Evolutionary conservation across 35 echinoderm and acorn worm genomes (phyloP), one percentile per base, ranked within the genome.

Genomic region (Apostichopus japonicus): DNA sequence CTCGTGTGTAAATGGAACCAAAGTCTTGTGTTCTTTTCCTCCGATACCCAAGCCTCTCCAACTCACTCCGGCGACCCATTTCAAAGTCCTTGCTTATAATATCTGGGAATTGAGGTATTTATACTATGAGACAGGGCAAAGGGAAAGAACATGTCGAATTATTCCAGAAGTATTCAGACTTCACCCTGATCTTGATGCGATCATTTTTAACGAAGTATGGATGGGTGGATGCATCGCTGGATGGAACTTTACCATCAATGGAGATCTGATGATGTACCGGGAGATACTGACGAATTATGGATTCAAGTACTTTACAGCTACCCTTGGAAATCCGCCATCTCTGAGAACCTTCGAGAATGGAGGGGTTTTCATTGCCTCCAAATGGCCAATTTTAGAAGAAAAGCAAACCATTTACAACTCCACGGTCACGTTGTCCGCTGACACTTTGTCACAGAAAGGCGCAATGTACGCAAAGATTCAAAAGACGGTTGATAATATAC

Each of bases 141-240:
- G 93, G 51, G 97, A 98, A 77, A 77, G 97, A 14, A 98, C 97
- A 15, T 98, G 97, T 88, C 90, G 97, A 55, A 95, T 96, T 6
- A 90, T 96, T 4, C 90, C 83, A 14, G 89, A 98, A 79, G 23
- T 98, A 10, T 81, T 98, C 59, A 84, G 82, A 13, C 78, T 90
- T 24, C 95, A 98, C 67, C 95, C 95, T 5, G 97, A 98, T 59
- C 87, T 98, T 5, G 97, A 98, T 84, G 95, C 93, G 6, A 96
- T 98, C 57, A 89, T 94, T 6, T 96, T 98, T 73, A 94, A 98
- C 71, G 97, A 98, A 83, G 93, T 87, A 1, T 98, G 96, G 73
- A 98, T 98, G 95, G 97, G 97, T 57, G 97, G 97, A 17, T 98
- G 97, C 56, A 94, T 98, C 54, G 77, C 95, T 2, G 80, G 93